Evolutionary conservation across 2,888 invertebrate genomes (phyloP).

Genomic region (Lithophane ornitopus): DNA sequence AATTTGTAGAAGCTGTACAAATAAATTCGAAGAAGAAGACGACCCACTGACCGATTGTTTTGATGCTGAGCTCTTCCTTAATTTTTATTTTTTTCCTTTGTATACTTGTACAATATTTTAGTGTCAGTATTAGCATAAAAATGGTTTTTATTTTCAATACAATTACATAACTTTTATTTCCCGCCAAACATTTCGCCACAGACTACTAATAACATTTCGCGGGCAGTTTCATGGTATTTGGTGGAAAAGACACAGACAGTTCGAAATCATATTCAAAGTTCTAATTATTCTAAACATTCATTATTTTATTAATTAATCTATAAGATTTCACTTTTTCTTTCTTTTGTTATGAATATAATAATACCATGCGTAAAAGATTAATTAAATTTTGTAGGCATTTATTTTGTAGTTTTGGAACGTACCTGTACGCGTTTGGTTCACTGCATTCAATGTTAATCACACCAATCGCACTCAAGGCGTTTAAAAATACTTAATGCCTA

Average conservation of each 20-base stretch:
- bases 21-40: too few relatives aligned
- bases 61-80: too few relatives aligned
- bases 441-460: background rate
- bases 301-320: background rate
- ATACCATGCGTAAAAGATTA: too few relatives aligned
- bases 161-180: background rate
- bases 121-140: too few relatives aligned
- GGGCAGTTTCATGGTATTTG: background rate
- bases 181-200: background rate
- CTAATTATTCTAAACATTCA: too few relatives aligned
- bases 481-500: background rate
- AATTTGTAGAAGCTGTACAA: too few relatives aligned
- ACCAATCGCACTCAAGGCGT: background rate
- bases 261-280: background rate
- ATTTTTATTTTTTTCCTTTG: too few relatives aligned
- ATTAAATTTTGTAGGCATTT: background rate
- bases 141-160: too few relatives aligned
- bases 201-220: background rate
- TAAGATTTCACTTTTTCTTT: background rate
- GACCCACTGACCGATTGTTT: too few relatives aligned
- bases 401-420: conserved; percentile 16
- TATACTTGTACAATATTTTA: too few relatives aligned
- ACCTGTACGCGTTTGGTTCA: background rate
- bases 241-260: background rate
- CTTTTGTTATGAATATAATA: background rate